Base-by-base conservation (phyloP, 2,888 invertebrate species). In the Malacosoma neustria region DNA sequence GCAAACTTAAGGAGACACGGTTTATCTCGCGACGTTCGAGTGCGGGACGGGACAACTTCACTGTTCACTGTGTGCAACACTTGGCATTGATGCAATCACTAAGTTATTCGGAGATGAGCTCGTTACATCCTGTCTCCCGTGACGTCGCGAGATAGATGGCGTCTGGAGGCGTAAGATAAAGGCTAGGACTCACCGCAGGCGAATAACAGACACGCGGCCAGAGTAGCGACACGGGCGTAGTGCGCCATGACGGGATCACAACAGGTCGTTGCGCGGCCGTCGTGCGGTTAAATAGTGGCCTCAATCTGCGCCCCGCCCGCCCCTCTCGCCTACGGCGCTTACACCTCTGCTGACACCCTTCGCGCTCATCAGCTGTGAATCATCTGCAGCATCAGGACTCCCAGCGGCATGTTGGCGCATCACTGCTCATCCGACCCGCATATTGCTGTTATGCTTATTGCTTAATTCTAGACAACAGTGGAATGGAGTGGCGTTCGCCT, bases 241-340 rank as follows among this genome's bases (percentile, higher is more conserved):
- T 82, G 86, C 86, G 85, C 85, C 87, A 87, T 87, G 85, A 75
- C 85, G 82, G 85, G 82, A 82, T 85, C 87, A 85, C 86, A 86
- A 87, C 86, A 87, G 86, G 86, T 85, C 85, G 84, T 63, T 73
- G 81, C 76, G 84, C 82, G 79, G 74, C 75, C 68, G 77, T 68
- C 69, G 73, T 70, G 74, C 76, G 72, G 72, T 86, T 86, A 84
- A 86, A 87, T 87, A 87, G 72, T 84, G 82, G 80, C 85, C 84
- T 84, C 84, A 84, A 85, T 84, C 77, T 68, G 70, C 73, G 75
- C 80, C 76, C 80, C 84, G 77, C 80, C 66, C 82, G 74, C 79
- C 79, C 77, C 81, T 70, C 81, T 73, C 80, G 81, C 86, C 84
- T 79, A 79, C 84, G 65, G 68, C 75, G 70, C 69, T 68, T 69